Evolutionary conservation across 2,113 vertebrate genomes (phyloP), one percentile per base, ranked within the genome.

Genomic region (Caretta caretta): DNA sequence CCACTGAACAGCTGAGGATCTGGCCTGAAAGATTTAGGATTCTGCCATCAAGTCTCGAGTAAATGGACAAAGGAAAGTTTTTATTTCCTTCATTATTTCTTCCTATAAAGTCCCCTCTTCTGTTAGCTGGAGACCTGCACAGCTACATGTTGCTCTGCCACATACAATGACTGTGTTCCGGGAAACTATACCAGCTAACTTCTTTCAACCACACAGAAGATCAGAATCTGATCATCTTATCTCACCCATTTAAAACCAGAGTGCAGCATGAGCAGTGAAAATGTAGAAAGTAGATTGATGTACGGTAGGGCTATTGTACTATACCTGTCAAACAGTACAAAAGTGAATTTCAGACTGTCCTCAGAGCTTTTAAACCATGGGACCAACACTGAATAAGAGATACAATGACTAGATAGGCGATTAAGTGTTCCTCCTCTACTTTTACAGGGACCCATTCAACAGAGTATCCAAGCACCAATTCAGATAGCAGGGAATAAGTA

Each of bases 111-210:
- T 46, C 62, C 2, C 48, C 35, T 90, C 50, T 29, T 50, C 24
- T 1, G 0, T 38, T 24, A 92, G 46, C 2, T 38, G n/a, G 46
- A 94, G 38, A 4, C 0, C 0, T 86, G 88, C n/a, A 16, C 10
- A 78, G 42, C 46, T 79, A 9, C 2, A 2, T 8, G 54, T 72
- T 31, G 22, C 35, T 81, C 57, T 87, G 59, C 22, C 1, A 3
- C 4, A 5, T 31, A 3, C 29, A 80, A 78, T 78, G 79, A 69
- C 8, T 56, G 57, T n/a, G 83, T 53, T 25, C 12, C 1, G 88
- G 10, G 11, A 35, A 59, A 38, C 65, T 38, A 72, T 20, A 72
- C 9, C n/a, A 72, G 10, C 22, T 84, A 6, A 35, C 38, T 56
- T 72, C 49, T 78, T 87, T 42, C 84, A 93, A 31, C 42, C 65